These are phyloP conservation scores for Ectropis crepuscularia DNA, from an alignment of 2,888 invertebrate species.

Conservation along the genomic window DNA sequence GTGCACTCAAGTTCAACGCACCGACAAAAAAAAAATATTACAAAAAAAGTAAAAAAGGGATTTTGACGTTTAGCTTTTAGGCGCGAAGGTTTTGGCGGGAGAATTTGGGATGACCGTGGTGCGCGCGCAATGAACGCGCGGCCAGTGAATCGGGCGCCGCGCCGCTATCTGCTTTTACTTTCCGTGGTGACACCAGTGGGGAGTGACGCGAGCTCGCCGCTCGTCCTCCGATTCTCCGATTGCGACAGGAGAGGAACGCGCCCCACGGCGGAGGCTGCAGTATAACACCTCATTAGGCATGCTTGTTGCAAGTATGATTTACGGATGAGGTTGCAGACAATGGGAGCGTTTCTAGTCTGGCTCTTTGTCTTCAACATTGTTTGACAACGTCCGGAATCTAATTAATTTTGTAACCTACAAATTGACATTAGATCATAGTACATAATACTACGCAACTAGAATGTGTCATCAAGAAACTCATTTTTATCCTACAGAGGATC, in stretches of 20 bases:
- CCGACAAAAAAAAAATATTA: constrained; percentile 46
- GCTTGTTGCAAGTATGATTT: constrained; percentile 23
- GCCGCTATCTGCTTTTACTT: constrained; percentile 77
- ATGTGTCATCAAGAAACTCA: no score
- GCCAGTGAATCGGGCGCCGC: constrained; percentile 68
- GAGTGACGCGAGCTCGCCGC: constrained; percentile 49
- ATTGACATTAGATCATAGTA: no score
- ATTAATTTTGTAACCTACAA: neutral
- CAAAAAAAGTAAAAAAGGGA: constrained; percentile 46
- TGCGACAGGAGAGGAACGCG: constrained; percentile 30
- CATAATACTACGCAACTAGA: no score
- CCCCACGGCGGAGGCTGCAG: constrained; percentile 14
- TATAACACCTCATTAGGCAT: constrained; percentile 20
- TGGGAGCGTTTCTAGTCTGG: constrained; percentile 17
- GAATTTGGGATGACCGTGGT: constrained; percentile 63
- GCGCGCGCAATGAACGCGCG: constrained; percentile 73
- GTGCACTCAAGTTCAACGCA: constrained; percentile 75
- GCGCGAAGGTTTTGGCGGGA: constrained; percentile 63
- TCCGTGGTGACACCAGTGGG: constrained; percentile 73
- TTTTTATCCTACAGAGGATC: no score
- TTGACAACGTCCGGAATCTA: neutral
- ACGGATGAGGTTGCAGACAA: constrained; percentile 16
- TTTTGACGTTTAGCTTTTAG: constrained; percentile 34
- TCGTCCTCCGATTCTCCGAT: constrained; percentile 37
- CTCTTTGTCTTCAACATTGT: constrained; percentile 3